A percentile compares a stretch with the other conserved stretches of the same genome.
These are phyloP conservation scores for Macrosiphum euphorbiae DNA, from an alignment of 2,888 invertebrate genomes.

Conservation along the genomic window DNA sequence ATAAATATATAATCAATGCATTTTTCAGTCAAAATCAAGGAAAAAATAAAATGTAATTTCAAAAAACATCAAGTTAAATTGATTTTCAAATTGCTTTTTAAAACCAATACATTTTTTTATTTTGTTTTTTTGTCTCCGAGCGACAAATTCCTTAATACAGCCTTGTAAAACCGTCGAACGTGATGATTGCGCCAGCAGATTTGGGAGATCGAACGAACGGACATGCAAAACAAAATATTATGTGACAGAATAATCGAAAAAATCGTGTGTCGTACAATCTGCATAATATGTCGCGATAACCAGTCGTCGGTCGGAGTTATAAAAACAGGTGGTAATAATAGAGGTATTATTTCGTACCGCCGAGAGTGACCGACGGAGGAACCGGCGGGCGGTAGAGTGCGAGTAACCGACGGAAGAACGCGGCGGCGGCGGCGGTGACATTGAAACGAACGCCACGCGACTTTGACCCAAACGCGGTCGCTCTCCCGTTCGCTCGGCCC, in stretches of 20 bases:
- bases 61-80: background rate
- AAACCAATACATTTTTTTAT: background rate
- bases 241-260: background rate
- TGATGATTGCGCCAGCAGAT: background rate
- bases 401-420: background rate
- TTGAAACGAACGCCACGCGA: conserved; percentile 28
- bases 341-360: background rate
- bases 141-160: background rate
- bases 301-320: background rate
- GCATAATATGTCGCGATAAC: background rate
- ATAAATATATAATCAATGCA: no score
- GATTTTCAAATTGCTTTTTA: background rate
- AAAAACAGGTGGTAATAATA: background rate
- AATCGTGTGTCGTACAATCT: background rate
- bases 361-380: background rate
- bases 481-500: background rate
- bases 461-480: conserved; percentile 44
- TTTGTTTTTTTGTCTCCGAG: background rate
- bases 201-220: background rate
- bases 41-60: background rate
- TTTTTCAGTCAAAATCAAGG: no score
- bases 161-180: background rate
- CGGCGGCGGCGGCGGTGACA: conserved; percentile 28
- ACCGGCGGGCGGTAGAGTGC: background rate
- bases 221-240: background rate